Evolutionary conservation across 1,140 invertebrate species (phyloP).

Genomic region (Acromyrmex echinatior): DNA sequence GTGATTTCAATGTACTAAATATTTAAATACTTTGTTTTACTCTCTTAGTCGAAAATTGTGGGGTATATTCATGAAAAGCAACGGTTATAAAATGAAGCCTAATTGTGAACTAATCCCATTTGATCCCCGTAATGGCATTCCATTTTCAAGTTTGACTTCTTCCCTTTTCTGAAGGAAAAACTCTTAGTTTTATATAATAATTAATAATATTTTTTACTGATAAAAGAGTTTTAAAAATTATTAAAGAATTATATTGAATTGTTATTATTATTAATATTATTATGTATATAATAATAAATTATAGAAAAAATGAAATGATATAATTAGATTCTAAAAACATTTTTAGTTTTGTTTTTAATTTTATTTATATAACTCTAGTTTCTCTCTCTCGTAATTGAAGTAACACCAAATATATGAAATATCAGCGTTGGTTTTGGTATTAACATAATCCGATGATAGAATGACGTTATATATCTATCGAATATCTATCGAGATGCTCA

Average conservation of each 20-base stretch:
- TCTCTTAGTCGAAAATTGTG: neutral
- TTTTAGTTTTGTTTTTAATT: neutral
- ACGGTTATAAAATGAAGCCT: neutral
- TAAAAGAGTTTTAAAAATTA: neutral
- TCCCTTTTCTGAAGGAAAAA: neutral
- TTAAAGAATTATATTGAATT: neutral
- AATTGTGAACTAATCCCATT: neutral
- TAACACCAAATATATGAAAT: neutral
- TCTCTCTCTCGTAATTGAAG: neutral
- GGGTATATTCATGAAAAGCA: neutral
- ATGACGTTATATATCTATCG: constrained; percentile 9
- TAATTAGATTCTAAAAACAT: neutral
- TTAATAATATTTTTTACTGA: neutral
- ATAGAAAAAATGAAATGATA: neutral
- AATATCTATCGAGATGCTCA: constrained; percentile 31
- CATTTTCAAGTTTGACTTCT: neutral
- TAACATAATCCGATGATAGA: constrained; percentile 20
- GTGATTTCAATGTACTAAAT: neutral
- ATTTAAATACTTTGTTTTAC: neutral
- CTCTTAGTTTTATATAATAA: neutral
- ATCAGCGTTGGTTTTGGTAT: neutral
- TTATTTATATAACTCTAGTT: neutral
- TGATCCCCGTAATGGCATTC: neutral
- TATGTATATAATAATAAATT: neutral
- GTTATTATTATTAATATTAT: neutral